Evolutionary conservation across 2,888 invertebrate species (phyloP), one percentile per base, ranked within the genome.

Genomic region (Dryococelus australis): DNA sequence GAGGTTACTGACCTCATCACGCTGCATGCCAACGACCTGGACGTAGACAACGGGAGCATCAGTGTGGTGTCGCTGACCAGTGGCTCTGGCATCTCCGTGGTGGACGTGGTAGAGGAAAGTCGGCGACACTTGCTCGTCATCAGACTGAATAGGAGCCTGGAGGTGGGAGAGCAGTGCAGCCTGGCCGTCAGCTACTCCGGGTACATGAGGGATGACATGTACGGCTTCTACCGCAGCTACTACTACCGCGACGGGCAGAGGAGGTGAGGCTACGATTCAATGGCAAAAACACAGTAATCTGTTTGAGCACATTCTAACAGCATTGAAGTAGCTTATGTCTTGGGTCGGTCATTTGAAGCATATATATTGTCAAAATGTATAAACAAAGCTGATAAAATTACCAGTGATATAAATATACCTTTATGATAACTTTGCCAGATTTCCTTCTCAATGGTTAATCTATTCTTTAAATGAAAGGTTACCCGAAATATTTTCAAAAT

Each of bases 211-310:
- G 91, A 92, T 0, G 94, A 94, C 88, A 92, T 95, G 89, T 93
- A 91, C 87, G 96, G 96, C 86, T 95, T 96, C 90, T 95, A 95
- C 90, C 93, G 93, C 87, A 95, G 94, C 90, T 94, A 93, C 80
- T 95, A 95, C 90, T 90, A 92, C 8, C 88, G 90, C 27, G 92
- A 94, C 85, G 93, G 93, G 1, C 91, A 93, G 79, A 93, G 91
- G 88, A 94, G 94, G 95, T 94, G 92, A 93, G 93, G 35, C 43
- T 85, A 47, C 26, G 20, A 27, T 43, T 43, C 78, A 2, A 51
- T 51, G 12, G 51, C 35, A 35, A 35, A 35, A 35, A 35, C 35
- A 1, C 35, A 35, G 35, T 4, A 35, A 4, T 35, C 2, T 35
- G 35, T 35, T 35, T 35, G 35, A 35, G 35, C 35, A 35, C 4